Conservation (phyloP, 2,797 vertebrate genomes). For the Platalea minor region DNA sequence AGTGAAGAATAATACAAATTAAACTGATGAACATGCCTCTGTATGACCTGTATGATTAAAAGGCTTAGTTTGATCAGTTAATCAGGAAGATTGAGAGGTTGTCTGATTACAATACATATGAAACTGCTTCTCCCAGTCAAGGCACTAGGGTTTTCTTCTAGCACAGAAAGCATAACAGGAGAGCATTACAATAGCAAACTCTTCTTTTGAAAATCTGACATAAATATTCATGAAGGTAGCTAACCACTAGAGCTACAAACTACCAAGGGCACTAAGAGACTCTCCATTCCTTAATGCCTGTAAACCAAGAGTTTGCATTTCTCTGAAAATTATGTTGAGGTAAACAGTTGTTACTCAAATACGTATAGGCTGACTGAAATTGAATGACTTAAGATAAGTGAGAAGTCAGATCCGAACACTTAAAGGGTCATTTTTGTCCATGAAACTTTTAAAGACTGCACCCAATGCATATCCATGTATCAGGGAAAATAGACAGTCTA, state of each 20-base stretch:
- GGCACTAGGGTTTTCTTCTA: background rate
- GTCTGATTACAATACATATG: background rate
- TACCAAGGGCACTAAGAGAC: background rate
- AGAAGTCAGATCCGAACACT: background rate
- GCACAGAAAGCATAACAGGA: background rate
- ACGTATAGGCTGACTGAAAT: background rate
- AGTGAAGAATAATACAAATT: conserved; percentile 17
- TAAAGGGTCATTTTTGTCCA: background rate
- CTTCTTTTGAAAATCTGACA: background rate
- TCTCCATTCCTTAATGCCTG: background rate
- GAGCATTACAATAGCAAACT: background rate
- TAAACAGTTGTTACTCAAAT: background rate
- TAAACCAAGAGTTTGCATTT: background rate
- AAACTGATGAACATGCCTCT: background rate
- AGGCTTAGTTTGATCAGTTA: background rate
- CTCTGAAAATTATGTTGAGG: background rate
- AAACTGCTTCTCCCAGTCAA: background rate
- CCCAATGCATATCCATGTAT: fast-evolving
- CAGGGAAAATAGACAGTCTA: background rate
- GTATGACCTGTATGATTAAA: background rate
- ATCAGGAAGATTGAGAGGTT: conserved; percentile 15
- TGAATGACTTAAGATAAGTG: background rate
- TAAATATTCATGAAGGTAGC: background rate
- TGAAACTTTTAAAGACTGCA: background rate
- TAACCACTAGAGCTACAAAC: background rate